These are phyloP conservation scores for Zapornia atra DNA, from an alignment of 2,113 vertebrate genomes.

Conservation along the genomic window DNA sequence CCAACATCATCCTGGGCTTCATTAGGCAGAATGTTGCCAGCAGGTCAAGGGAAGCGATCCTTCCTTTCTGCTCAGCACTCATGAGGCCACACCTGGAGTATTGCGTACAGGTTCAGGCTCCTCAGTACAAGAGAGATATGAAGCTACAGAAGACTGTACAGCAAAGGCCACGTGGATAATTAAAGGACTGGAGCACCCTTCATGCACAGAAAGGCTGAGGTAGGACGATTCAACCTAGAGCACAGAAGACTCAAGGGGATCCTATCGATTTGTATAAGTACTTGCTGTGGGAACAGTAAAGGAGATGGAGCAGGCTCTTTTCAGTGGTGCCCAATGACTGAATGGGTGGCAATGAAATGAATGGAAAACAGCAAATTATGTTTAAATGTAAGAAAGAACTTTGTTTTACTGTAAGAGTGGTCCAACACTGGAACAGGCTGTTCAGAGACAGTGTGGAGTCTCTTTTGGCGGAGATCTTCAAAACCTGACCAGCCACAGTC, in stretches of 20 bases:
- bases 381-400: neutral
- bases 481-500: neutral
- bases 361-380: neutral
- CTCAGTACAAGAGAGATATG: neutral
- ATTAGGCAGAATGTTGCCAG: neutral
- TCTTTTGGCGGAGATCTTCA: neutral
- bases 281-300: neutral
- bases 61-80: neutral
- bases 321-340: neutral
- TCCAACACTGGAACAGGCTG: neutral
- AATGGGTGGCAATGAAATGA: neutral
- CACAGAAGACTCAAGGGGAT: neutral
- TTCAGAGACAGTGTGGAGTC: neutral
- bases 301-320: neutral
- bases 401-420: neutral
- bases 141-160: neutral
- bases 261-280: neutral
- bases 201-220: neutral
- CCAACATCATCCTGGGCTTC: neutral
- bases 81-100: neutral
- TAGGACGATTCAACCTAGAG: neutral
- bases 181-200: neutral
- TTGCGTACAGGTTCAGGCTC: neutral
- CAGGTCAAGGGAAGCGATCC: neutral
- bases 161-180: neutral